Conservation (phyloP, 2,797 vertebrate genomes). For the Bradypodion ventrale region DNA sequence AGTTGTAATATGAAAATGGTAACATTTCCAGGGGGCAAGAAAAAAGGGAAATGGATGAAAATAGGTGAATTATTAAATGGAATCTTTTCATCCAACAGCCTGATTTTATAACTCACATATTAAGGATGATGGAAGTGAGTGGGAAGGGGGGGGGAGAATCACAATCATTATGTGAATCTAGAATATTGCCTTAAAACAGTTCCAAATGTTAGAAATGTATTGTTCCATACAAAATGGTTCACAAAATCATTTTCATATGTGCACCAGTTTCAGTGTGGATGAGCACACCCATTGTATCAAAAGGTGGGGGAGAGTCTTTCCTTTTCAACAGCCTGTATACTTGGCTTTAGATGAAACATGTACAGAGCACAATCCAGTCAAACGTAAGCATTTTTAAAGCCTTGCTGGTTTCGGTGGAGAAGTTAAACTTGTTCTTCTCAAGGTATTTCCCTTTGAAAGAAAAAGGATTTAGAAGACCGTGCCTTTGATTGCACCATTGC, state of each 20-base stretch:
- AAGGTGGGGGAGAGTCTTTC: conserved; percentile 16
- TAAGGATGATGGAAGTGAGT: conserved; percentile 26
- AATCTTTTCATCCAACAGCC: conserved; percentile 50
- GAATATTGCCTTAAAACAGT: conserved; percentile 37
- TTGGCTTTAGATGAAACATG: conserved; percentile 48
- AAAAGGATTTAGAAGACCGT: neutral
- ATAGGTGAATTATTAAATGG: conserved; percentile 46
- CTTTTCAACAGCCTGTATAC: conserved; percentile 22
- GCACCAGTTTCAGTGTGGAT: conserved; percentile 43
- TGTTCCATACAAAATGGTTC: conserved; percentile 28
- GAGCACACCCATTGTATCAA: conserved; percentile 6
- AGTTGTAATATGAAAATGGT: conserved; percentile 27
- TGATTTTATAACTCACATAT: conserved; percentile 37
- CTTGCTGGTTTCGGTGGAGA: neutral
- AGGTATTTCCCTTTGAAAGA: neutral
- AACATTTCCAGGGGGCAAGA: conserved; percentile 39
- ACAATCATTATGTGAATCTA: conserved; percentile 34
- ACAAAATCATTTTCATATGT: conserved; percentile 4
- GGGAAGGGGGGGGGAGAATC: neutral
- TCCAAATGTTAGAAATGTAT: conserved; percentile 51
- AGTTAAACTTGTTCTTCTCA: neutral
- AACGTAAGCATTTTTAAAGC: neutral
- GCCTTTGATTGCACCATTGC: neutral
- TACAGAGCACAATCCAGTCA: neutral
- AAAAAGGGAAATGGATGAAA: conserved; percentile 38